phyloP scores from a whole-genome alignment of 2,797 vertebrate species.

The Phrynocephalus forsythii region DNA sequence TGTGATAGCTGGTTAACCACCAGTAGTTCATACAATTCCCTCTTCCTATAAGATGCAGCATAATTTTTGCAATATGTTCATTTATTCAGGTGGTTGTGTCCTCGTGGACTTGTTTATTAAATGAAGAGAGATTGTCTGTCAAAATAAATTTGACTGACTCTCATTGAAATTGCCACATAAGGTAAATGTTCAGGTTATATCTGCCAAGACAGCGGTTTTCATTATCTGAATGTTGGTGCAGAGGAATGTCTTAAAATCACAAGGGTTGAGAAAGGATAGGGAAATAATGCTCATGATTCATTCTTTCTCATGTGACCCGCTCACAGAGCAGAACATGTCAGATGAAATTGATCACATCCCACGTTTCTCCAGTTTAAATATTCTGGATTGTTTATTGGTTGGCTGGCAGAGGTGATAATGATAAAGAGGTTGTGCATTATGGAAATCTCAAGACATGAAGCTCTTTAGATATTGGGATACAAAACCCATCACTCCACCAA shows the following conservation, averaged over 20 bases:
- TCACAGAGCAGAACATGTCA: background rate
- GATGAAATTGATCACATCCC: background rate
- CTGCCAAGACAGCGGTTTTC: slow-evolving; percentile 12
- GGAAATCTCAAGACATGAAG: too few relatives aligned
- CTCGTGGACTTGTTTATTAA: slow-evolving; percentile 5
- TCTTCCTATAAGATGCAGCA: slow-evolving; percentile 10
- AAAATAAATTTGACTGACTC: slow-evolving; percentile 15
- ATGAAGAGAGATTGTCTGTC: slow-evolving; percentile 20
- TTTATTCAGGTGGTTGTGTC: slow-evolving; percentile 13
- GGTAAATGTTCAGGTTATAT: slow-evolving; percentile 18
- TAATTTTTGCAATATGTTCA: background rate
- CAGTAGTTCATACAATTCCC: background rate
- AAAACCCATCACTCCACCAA: too few relatives aligned
- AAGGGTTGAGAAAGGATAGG: background rate
- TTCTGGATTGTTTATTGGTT: background rate
- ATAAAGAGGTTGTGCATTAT: background rate
- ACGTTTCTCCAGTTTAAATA: background rate
- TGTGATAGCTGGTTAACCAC: slow-evolving; percentile 12
- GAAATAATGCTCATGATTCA: background rate
- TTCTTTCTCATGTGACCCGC: background rate
- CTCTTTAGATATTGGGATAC: too few relatives aligned
- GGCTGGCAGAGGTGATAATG: background rate
- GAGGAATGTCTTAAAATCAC: slow-evolving; percentile 15
- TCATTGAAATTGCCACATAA: slow-evolving; percentile 7
- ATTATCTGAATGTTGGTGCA: background rate